Base-by-base conservation (phyloP, 1,140 invertebrate genomes). In the Dreissena rostriformis region DNA sequence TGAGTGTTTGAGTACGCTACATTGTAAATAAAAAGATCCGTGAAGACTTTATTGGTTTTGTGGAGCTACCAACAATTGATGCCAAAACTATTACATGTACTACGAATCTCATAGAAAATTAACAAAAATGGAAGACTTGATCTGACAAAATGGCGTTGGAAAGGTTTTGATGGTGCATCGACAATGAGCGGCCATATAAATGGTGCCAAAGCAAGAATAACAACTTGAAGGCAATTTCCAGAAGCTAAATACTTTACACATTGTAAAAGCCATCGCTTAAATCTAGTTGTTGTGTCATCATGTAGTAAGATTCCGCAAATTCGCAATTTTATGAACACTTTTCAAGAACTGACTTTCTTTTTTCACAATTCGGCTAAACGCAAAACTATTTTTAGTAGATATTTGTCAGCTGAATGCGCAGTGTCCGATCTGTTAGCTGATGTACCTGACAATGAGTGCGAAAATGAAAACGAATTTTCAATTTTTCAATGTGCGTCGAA, bases 31-130 rank as follows among this genome's bases (percentile, higher is more conserved):
- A 57, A n/a, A n/a, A n/a, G n/a, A 57, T 57, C 53, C 12, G 12
- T 57, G 53, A 57, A 57, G 53, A 57, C 19, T 57, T 57, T 19
- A 57, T 57, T 57, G 53, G 53, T 57, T 57, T 57, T 57, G 53
- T 57, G 53, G 19, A 57, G 29, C 19, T 29, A 70, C 22, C 22
- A 70, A 70, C 53, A 57, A 57, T 57, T 57, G 53, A 14, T 14
- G 53, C 53, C 12, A 19, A 57, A 57, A 57, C 53, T 57, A n/a
- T n/a, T n/a, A n/a, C n/a, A n/a, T 14, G 12, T 57, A 57, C 12
- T 12, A 19, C n/a, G n/a, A n/a, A n/a, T n/a, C n/a, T 57, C 19
- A 57, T 57, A 14, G 53, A 57, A 57, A 57, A 19, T 19, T 57
- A 14, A 57, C 53, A 57, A 57, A 12, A 57, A 57, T 57, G 12